Base-by-base conservation (phyloP, 1,140 invertebrate genomes). In the Halyomorpha halys region DNA sequence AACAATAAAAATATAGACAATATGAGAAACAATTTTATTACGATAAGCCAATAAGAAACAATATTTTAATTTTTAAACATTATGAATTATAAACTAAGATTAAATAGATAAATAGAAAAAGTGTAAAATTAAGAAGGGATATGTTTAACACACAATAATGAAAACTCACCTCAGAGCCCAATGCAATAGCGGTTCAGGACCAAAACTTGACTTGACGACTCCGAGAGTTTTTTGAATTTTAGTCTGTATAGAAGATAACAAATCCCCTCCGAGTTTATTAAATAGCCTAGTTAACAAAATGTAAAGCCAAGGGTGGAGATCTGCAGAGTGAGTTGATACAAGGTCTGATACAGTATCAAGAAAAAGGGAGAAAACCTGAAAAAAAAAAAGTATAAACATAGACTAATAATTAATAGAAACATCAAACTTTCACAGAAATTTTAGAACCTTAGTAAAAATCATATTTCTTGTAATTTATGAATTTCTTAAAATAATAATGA, bases 261-360 rank as follows among this genome's bases (percentile, higher is more conserved):
- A 81, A 75, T 98, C 94, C 0, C 83, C 83, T 60, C 94, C 94
- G 27, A 93, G 80, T 76, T 97, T 97, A 72, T 90, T 86, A 27
- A 98, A 77, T 8, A 89, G 73, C 49, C 86, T 77, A 61, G 87
- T 88, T 34, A 91, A 72, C 23, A 94, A 75, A 66, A 94, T 84
- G 71, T 94, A 94, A 0, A 97, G 76, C 93, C 94, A 97, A 72
- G 92, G 90, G 65, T 86, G 82, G 14, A 98, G 78, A 69, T 96
- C 91, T 66, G 83, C 81, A 66, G 84, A 86, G 76, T 97, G 91
- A n/a, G 86, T 85, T 66, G 82, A 76, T 56, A 97, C 86, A 64
- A 97, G 76, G 72, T 96, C 92, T 68, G 89, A 88, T 18, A 97
- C 80, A 0, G 91, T 90, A 70, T 97, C 94, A 69, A 97, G 76